Evolutionary conservation across 2,113 vertebrate species (phyloP).

Genomic region (Laterallus jamaicensis): DNA sequence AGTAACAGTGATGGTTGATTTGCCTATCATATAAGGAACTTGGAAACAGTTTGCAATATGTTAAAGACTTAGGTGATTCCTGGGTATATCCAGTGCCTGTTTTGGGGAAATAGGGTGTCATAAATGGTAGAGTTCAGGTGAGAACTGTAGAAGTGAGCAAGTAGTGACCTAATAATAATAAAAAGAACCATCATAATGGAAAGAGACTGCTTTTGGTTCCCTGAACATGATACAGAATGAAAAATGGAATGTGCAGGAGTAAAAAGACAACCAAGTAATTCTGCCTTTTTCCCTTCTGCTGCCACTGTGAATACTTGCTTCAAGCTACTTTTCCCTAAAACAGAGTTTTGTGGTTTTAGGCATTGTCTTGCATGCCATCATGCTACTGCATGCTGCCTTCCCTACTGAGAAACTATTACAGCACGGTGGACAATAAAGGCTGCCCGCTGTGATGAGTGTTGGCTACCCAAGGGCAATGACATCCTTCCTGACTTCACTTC

Average conservation of each 20-base stretch:
- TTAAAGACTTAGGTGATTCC: not conserved
- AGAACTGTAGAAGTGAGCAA: not conserved
- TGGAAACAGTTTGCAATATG: not conserved
- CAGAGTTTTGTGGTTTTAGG: constrained; percentile 13
- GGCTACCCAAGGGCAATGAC: constrained; percentile 29
- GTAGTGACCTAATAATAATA: not conserved
- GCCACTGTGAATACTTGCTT: not conserved
- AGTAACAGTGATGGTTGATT: not conserved
- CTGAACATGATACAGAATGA: not conserved
- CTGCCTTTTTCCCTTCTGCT: not conserved
- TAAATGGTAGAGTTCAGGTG: not conserved
- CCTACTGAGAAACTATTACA: constrained; percentile 34
- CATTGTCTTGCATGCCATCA: not conserved
- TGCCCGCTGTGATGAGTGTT: constrained; percentile 14
- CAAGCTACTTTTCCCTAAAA: not conserved
- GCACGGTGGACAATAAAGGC: not conserved
- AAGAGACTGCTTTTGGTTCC: not conserved
- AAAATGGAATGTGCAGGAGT: not conserved
- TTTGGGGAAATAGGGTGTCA: not conserved
- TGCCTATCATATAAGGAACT: not conserved
- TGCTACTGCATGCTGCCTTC: not conserved
- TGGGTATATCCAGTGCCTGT: not conserved
- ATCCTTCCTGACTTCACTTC: constrained; percentile 12
- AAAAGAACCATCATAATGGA: not conserved
- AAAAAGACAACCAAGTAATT: not conserved